Conservation (phyloP, 2,113 vertebrate genomes). For the Saccopteryx bilineata region DNA sequence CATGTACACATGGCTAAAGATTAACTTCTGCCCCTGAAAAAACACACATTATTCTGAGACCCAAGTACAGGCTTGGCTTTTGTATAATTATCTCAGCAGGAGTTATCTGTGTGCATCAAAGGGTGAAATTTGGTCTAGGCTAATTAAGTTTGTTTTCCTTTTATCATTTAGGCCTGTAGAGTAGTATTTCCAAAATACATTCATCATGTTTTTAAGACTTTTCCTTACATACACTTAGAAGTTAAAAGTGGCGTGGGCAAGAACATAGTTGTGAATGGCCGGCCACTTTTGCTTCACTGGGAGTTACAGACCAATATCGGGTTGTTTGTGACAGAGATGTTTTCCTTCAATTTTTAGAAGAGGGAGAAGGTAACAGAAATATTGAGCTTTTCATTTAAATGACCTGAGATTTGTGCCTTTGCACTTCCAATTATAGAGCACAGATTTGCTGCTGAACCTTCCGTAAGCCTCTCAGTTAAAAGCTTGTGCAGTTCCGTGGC, state of each 20-base stretch:
- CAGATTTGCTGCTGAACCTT: constrained; percentile 59
- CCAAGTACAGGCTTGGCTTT: constrained; percentile 50
- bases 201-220: constrained; percentile 53
- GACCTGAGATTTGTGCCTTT: constrained; percentile 73
- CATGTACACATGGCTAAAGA: not conserved
- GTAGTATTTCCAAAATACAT: constrained; percentile 42
- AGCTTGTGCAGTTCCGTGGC: constrained; percentile 21
- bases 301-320: not conserved
- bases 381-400: constrained; percentile 68
- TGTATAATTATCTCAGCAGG: constrained; percentile 58
- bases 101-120: constrained; percentile 66
- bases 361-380: constrained; percentile 11
- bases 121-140: constrained; percentile 64
- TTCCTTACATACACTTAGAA: not conserved
- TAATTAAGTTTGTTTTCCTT: constrained; percentile 77
- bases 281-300: not conserved
- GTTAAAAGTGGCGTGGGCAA: not conserved
- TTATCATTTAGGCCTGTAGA: constrained; percentile 52
- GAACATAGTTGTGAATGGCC: not conserved
- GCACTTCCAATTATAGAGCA: constrained; percentile 73
- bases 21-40: constrained; percentile 21
- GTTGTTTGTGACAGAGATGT: constrained; percentile 32
- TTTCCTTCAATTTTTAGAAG: constrained; percentile 42
- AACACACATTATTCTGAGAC: constrained; percentile 33
- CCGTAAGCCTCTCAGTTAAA: constrained; percentile 69